Base-by-base conservation (phyloP, 2,888 invertebrate genomes). In the Anorthoa munda region DNA sequence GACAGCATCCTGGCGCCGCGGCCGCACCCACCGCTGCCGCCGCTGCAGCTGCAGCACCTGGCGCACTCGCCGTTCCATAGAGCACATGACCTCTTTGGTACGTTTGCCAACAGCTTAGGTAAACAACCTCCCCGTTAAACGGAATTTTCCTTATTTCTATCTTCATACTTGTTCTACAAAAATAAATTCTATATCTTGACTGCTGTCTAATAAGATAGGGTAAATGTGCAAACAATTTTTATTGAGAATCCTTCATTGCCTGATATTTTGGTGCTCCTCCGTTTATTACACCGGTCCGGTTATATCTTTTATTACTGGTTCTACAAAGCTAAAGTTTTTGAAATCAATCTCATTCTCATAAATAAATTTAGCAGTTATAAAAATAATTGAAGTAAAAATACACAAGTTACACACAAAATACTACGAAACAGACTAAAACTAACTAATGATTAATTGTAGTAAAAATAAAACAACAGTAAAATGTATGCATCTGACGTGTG, bases 1-100 rank as follows among this genome's bases (percentile, higher is more conserved):
- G 98, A 98, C 94, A 98, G 98, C 94, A 98, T 98, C 88, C 95
- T 98, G 92, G 98, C 98, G 64, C 98, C 98, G 68, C 96, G 97
- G 74, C 97, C 97, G 64, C 97, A 96, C 82, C 97, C 97, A 61
- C 96, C 97, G 68, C 94, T 97, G 75, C 97, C 97, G 56, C 97
- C 97, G 79, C 96, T 97, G 80, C 95, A 95, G 87, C 91, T 95
- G 56, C 96, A 95, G 84, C 98, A 98, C 87, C 95, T 98, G 82
- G 93, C 95, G 95, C 97, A 90, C 96, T 97, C 89, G 95, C 98
- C 88, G 26, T 98, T 97, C 88, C 97, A 97, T 70, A 97, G 97
- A 88, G 97, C 97, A 60, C 97, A 98, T 45, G 98, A 98, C 92
- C 98, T 98, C 93, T 97, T 98, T 91, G 98, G 98, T 98, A 96